These are phyloP conservation scores for Calyptomena viridis DNA, from an alignment of 2,113 vertebrate species.

Conservation along the genomic window DNA sequence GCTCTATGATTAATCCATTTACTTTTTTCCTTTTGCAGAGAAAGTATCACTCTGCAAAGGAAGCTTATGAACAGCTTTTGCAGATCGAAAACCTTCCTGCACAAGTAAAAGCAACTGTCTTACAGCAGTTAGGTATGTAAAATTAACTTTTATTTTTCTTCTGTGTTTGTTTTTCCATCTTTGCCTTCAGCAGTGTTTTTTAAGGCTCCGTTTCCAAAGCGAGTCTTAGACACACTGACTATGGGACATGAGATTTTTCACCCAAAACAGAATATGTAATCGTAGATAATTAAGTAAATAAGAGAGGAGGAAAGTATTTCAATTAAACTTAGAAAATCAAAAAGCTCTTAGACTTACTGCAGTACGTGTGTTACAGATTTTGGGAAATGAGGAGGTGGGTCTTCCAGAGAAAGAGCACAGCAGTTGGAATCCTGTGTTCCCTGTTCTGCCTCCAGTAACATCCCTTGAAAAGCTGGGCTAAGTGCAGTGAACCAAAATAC, in stretches of 20 bases:
- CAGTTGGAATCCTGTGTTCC: neutral
- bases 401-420: neutral
- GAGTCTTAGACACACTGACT: neutral
- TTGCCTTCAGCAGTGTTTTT: slow-evolving; percentile 16
- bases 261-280: neutral
- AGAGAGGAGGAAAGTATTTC: neutral
- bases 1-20: slow-evolving; percentile 57
- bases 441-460: neutral
- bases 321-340: neutral
- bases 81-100: slow-evolving; percentile 94
- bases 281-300: neutral
- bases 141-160: neutral
- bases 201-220: neutral
- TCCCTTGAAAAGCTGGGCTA: neutral
- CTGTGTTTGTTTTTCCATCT: neutral
- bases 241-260: neutral
- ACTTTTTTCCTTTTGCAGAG: slow-evolving; percentile 79
- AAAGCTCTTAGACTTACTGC: neutral
- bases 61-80: slow-evolving; percentile 96
- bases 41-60: slow-evolving; percentile 96
- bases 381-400: neutral
- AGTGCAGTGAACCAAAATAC: neutral
- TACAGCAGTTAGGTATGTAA: slow-evolving; percentile 96
- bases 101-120: slow-evolving; percentile 96
- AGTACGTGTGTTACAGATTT: neutral